Evolutionary conservation across 2,797 vertebrate species (phyloP), one percentile per base, ranked within the genome.

Genomic region (Parauchenoglanis ngamensis): DNA sequence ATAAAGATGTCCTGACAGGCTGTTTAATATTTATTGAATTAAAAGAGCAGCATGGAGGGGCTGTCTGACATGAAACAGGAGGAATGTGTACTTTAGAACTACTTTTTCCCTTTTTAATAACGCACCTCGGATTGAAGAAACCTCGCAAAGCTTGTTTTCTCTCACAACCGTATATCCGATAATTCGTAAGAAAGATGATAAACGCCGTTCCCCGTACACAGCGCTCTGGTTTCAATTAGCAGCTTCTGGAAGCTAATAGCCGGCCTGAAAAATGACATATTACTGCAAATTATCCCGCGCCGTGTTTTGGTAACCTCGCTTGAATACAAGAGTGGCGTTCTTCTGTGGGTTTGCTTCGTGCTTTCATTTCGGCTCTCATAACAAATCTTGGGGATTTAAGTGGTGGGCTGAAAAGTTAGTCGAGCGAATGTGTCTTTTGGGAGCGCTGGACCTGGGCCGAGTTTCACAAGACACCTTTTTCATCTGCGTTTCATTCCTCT

Each of bases 21-120:
- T 87, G 87, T 90, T 90, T 91, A 89, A 92, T 90, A 91, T 92
- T 92, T 90, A 91, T 88, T 75, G 87, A 84, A 90, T 87, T 89
- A 88, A 91, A 86, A 90, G 87, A 89, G 15, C 73, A 80, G 19
- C 19, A 80, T 13, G 56, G 56, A 35, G 56, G 52, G 21, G 7
- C 70, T 59, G 87, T 76, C 73, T 73, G 73, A 70, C 44, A 88
- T 25, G n/a, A 63, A 80, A 44, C 78, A 79, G 76, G 17, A 56
- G 10, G 78, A 89, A 83, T 35, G 86, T 81, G 72, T 73, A 65
- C 68, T 86, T 89, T 23, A 40, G 7, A 63, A 87, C 70, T 35
- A 81, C 25, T 67, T 82, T 85, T 77, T 5, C 65, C 73, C 11
- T 59, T 76, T 87, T 85, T 28, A 59, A 54, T 81, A 65, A 52